phyloP scores from a whole-genome alignment of 2,797 vertebrate species.

The Capromys pilorides region DNA sequence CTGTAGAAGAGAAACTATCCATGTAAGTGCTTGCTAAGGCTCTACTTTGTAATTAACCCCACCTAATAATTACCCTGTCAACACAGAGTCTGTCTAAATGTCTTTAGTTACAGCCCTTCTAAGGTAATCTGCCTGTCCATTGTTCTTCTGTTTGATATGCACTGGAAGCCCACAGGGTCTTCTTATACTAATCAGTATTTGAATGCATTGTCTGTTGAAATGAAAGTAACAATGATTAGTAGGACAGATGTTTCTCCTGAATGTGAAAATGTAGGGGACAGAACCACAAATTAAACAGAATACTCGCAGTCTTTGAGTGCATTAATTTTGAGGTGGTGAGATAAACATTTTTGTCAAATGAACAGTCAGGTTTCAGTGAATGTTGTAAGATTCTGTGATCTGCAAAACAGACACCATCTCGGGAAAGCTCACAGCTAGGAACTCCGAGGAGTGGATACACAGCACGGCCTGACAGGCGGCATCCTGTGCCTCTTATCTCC shows the following conservation, averaged over 20 bases:
- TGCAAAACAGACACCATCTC: neutral
- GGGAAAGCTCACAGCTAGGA: neutral
- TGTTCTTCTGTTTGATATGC: slow-evolving; percentile 72
- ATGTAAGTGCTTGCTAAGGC: slow-evolving; percentile 66
- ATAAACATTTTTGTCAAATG: slow-evolving; percentile 2
- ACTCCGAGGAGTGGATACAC: neutral
- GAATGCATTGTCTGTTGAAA: slow-evolving; percentile 70
- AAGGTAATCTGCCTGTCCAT: slow-evolving; percentile 26
- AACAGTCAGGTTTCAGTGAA: slow-evolving; percentile 6
- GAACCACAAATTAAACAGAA: slow-evolving; percentile 71
- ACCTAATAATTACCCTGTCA: slow-evolving; percentile 80
- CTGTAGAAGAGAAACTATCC: slow-evolving; percentile 73
- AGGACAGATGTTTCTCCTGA: slow-evolving; percentile 71
- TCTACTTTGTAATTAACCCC: slow-evolving; percentile 67
- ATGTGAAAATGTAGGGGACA: slow-evolving; percentile 72
- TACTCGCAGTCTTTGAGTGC: slow-evolving; percentile 35
- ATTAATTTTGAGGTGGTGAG: slow-evolving; percentile 43
- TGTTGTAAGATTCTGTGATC: slow-evolving; percentile 2
- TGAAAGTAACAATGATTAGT: slow-evolving; percentile 68
- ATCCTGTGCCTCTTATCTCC: neutral
- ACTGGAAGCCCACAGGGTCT: slow-evolving; percentile 18
- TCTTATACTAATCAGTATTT: slow-evolving; percentile 73
- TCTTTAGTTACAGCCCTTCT: slow-evolving; percentile 52
- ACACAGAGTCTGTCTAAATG: slow-evolving; percentile 69
- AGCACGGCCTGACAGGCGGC: neutral